Evolutionary conservation across 1,140 invertebrate species (phyloP).

Genomic region (Lerema accius): DNA sequence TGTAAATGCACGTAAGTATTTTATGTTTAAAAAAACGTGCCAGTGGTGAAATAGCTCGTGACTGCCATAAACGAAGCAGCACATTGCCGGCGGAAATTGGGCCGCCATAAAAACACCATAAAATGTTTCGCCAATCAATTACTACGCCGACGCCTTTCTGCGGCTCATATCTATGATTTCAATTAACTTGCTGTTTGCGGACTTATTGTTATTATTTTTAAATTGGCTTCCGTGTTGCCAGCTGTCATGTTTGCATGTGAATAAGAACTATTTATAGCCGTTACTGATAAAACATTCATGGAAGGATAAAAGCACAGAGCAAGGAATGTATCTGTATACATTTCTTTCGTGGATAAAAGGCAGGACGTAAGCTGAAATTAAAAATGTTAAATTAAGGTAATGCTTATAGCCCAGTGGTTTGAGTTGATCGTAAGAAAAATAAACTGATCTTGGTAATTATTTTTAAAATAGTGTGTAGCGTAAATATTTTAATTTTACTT

Average conservation of each 20-base stretch:
- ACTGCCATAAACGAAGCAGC: conserved; percentile 2
- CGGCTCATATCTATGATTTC: not conserved
- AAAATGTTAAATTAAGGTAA: no score
- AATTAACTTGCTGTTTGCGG: not conserved
- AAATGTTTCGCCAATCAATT: conserved; percentile 2
- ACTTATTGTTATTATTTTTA: conserved; percentile 8
- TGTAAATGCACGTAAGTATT: not conserved
- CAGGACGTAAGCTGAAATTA: no score
- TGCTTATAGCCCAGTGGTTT: no score
- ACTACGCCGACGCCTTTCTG: not conserved
- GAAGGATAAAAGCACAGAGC: no score
- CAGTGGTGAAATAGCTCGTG: not conserved
- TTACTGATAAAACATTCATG: no score
- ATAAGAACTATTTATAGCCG: no score
- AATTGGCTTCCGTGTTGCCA: not conserved
- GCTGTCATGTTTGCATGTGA: not conserved
- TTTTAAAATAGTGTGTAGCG: no score
- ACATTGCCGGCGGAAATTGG: not conserved
- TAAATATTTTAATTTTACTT: no score
- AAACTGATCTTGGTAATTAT: no score
- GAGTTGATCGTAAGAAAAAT: no score
- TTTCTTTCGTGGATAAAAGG: no score
- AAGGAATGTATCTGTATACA: no score
- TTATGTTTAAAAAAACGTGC: not conserved
- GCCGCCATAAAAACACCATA: not conserved